A percentile compares a stretch with the other conserved stretches of the same genome.
phyloP scores from a whole-genome alignment of 2,797 vertebrate species.

The Arnoldichthys spilopterus region DNA sequence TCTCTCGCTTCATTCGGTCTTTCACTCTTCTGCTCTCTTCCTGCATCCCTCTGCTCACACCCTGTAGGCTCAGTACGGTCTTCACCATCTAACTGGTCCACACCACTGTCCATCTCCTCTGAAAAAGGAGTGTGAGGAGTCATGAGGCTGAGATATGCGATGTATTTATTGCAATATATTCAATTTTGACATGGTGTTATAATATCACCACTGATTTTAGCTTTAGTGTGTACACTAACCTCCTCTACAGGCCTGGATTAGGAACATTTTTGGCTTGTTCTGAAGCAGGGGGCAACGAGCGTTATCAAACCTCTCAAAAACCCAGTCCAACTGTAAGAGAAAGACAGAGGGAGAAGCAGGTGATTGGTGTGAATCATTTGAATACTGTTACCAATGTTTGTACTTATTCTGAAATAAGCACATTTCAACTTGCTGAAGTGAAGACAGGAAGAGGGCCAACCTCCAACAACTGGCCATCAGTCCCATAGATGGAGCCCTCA shows the following conservation, averaged over 20 bases:
- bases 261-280: constrained; percentile 99
- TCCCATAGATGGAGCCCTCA: constrained; percentile 91
- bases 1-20: constrained; percentile 70
- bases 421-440: neutral
- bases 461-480: constrained; percentile 88
- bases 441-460: constrained; percentile 63
- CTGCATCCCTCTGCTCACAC: constrained; percentile 89
- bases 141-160: no score
- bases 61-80: constrained; percentile 74
- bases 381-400: neutral
- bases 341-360: constrained; percentile 11
- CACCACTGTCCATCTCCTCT: constrained; percentile 89
- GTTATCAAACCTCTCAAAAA: constrained; percentile 92
- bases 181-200: no score
- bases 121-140: constrained; percentile 44
- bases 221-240: constrained; percentile 75
- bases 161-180: no score
- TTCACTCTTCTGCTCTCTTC: constrained; percentile 77
- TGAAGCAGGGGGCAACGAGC: constrained; percentile 91
- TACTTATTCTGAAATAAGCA: neutral
- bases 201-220: neutral
- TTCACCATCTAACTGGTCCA: constrained; percentile 91
- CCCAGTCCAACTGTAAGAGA: constrained; percentile 87
- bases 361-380: neutral
- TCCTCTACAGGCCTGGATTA: constrained; percentile 97